A percentile compares a stretch with the other conserved stretches of the same genome.
Evolutionary conservation across 2,113 vertebrate genomes (phyloP).

Genomic region (Tonatia bakeri): DNA sequence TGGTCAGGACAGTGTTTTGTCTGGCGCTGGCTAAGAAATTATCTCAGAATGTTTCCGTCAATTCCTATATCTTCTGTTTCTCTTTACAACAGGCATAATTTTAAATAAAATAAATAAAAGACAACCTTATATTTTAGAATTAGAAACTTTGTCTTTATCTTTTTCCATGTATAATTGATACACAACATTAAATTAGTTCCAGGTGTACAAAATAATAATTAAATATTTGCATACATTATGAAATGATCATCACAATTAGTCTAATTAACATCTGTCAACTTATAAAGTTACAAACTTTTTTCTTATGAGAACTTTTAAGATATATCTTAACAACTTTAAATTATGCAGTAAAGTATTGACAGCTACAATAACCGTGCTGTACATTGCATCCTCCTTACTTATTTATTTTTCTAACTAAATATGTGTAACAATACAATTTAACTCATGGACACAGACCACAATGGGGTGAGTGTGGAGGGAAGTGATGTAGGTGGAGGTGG

Average conservation of each 20-base stretch:
- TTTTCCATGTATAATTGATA: neutral
- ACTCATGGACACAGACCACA: neutral
- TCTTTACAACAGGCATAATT: neutral
- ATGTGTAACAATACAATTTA: neutral
- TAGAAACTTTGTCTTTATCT: neutral
- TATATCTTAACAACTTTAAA: neutral
- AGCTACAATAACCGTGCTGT: neutral
- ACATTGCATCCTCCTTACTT: neutral
- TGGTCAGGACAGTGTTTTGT: neutral
- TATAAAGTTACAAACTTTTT: neutral
- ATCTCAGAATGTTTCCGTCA: neutral
- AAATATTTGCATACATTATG: neutral
- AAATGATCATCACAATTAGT: neutral
- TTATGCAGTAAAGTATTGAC: neutral
- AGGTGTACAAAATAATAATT: neutral
- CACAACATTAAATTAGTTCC: neutral
- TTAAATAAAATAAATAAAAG: neutral
- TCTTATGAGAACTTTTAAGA: neutral
- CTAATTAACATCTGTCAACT: neutral
- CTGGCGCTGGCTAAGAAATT: neutral
- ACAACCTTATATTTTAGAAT: neutral
- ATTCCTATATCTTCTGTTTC: neutral
- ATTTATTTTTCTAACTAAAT: neutral
- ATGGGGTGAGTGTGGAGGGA: too few relatives aligned
- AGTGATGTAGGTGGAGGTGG: too few relatives aligned